These are phyloP conservation scores for Blastomussa wellsi DNA, from an alignment of 92 coral and sea anemone species.

Conservation along the genomic window DNA sequence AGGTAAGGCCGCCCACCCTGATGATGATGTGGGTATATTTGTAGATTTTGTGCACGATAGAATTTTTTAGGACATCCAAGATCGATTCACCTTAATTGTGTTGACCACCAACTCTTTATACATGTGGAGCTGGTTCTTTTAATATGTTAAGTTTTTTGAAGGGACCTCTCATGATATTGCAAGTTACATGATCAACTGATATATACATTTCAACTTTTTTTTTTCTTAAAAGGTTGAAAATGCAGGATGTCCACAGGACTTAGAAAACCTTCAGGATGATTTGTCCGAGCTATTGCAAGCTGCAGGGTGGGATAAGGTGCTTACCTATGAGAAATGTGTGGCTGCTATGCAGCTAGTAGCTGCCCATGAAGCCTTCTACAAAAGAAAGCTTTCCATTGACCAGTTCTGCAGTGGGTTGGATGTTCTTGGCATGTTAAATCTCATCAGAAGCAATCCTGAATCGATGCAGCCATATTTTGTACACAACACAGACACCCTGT, in stretches of 20 bases:
- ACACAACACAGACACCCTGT: constrained; percentile 22
- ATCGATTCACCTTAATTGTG: constrained; percentile 9
- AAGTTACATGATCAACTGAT: neutral
- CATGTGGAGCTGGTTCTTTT: constrained; percentile 13
- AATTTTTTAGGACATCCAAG: constrained; percentile 5
- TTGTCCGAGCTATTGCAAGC: constrained; percentile 23
- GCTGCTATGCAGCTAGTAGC: constrained; percentile 21
- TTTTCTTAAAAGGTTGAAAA: constrained; percentile 11
- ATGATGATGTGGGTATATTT: constrained; percentile 10
- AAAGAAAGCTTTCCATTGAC: constrained; percentile 29
- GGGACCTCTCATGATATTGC: neutral
- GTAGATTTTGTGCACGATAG: constrained; percentile 9
- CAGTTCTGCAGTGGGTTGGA: constrained; percentile 29
- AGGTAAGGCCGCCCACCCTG: constrained; percentile 23
- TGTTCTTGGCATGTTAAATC: constrained; percentile 14
- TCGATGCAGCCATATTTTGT: constrained; percentile 13
- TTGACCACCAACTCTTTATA: constrained; percentile 1
- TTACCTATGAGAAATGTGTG: constrained; percentile 15
- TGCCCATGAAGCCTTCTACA: constrained; percentile 29
- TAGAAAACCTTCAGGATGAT: constrained; percentile 16
- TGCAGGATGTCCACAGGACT: constrained; percentile 17
- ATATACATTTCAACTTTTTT: constrained; percentile 2
- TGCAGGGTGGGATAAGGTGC: constrained; percentile 25
- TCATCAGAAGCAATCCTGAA: constrained; percentile 20
- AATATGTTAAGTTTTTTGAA: constrained; percentile 7